Conservation (phyloP, 2,797 vertebrate genomes). For the Momotus momota region DNA sequence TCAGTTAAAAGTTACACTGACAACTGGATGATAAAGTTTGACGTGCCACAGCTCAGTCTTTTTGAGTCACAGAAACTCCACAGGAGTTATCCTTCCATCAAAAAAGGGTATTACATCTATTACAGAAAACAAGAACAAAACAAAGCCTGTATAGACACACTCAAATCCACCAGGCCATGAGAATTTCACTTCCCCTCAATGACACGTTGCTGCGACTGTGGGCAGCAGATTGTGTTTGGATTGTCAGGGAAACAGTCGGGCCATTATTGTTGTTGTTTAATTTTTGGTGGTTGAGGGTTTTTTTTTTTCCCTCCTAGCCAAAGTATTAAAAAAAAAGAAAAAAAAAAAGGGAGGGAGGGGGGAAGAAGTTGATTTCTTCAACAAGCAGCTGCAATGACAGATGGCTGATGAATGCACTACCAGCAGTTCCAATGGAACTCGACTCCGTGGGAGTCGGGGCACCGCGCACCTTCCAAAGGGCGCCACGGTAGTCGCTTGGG, state of each 20-base stretch:
- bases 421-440: slow-evolving; percentile 77
- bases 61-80: background rate
- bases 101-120: background rate
- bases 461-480: slow-evolving; percentile 74
- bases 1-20: background rate
- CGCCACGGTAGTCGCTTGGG: slow-evolving; percentile 68
- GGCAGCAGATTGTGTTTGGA: slow-evolving; percentile 69
- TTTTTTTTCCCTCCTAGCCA: background rate
- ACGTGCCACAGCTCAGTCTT: background rate
- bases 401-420: slow-evolving; percentile 76
- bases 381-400: slow-evolving; percentile 75
- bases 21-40: slow-evolving; percentile 22
- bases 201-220: slow-evolving; percentile 25
- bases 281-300: slow-evolving; percentile 38
- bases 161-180: background rate
- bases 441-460: slow-evolving; percentile 75
- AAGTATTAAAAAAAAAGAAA: slow-evolving; percentile 50
- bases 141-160: background rate
- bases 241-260: slow-evolving; percentile 56
- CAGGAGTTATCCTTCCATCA: background rate
- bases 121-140: background rate
- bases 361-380: slow-evolving; percentile 62
- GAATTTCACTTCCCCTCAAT: slow-evolving; percentile 9
- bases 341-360: rapidly evolving
- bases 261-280: slow-evolving; percentile 69